Base-by-base conservation (phyloP, 2,888 invertebrate species). In the Ochropacha duplaris region DNA sequence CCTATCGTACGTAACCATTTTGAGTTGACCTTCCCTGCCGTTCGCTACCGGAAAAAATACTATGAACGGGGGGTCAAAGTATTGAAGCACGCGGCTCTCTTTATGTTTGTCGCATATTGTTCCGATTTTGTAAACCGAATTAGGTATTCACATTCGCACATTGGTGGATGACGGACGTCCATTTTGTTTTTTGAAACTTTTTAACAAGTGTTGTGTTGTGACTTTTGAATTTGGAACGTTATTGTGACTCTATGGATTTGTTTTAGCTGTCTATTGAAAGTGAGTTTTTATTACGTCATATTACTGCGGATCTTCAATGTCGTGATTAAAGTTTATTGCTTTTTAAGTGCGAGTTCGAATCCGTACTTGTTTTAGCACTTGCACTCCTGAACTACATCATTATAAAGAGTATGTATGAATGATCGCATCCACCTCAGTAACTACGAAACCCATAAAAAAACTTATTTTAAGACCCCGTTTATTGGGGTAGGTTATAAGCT, bases 101-200 rank as follows among this genome's bases (percentile, higher is more conserved):
- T 8, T 57, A 66, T 55, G 69, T 16, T 86, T 86, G 87, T 2
- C 39, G 55, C 2, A 11, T 52, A 51, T 65, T 76, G 80, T 83
- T 82, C 82, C 84, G 82, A 89, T 88, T 91, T 88, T 87, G 83
- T 87, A 88, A 87, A 84, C 81, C 74, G 78, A 79, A 84, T 86
- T 87, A 84, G 71, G 85, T 87, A 90, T 88, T 90, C 88, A 82
- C 75, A 82, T 83, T 85, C 78, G 84, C 79, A 80, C 81, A 76
- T 79, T 71, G 83, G 82, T 75, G 70, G 78, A 80, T 60, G 66
- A 68, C 76, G 68, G 82, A 19, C 44, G 44, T 44, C 83, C 85
- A 84, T 83, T 72, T 80, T 80, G 70, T 68, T 69, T 76, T 77
- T 70, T 12, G 4, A 69, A 68, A 67, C 73, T 75, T 70, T 64